Evolutionary conservation across 1,140 invertebrate species (phyloP), one percentile per base, ranked within the genome.

Genomic region (Brachionus calyciflorus): DNA sequence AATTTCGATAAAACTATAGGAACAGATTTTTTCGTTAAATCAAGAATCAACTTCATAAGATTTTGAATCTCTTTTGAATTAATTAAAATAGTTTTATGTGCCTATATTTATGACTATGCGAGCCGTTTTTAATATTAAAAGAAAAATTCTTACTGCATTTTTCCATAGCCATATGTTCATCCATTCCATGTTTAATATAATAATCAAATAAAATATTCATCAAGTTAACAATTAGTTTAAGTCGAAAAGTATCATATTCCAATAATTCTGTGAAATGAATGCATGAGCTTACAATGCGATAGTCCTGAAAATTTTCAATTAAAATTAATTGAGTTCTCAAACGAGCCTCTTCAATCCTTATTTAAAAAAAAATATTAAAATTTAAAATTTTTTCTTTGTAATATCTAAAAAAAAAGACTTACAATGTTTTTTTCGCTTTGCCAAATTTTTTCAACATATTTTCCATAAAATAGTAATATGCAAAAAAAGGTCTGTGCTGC

Each of bases 121-220:
- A n/a, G n/a, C n/a, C n/a, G n/a, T n/a, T n/a, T n/a, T n/a, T n/a
- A n/a, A n/a, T n/a, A n/a, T n/a, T n/a, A n/a, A n/a, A n/a, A n/a
- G n/a, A n/a, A n/a, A 37, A 37, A 37, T 28, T 57, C 44, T 70
- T 49, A 55, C 46, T 73, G 28, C 46, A 73, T 24, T 73, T 73
- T 73, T 73, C 46, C 21, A 5, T 41, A 1, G 69, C 21, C 46
- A 51, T 49, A 40, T 73, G 24, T 55, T 51, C 51, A 24, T 73
- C 51, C 69, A 73, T 73, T 28, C 46, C 69, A 14, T 73, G 69
- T 41, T 73, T 51, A n/a, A 40, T 17, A 17, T 73, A 73, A 40
- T 37, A 73, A 30, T 51, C 69, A 41, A 21, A 21, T 7, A 73
- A 41, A 5, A 30, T 55, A 10, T 28, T 73, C 46, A 73, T 73